Conservation (phyloP, 2,797 vertebrate genomes). For the Gadopsis marmoratus region DNA sequence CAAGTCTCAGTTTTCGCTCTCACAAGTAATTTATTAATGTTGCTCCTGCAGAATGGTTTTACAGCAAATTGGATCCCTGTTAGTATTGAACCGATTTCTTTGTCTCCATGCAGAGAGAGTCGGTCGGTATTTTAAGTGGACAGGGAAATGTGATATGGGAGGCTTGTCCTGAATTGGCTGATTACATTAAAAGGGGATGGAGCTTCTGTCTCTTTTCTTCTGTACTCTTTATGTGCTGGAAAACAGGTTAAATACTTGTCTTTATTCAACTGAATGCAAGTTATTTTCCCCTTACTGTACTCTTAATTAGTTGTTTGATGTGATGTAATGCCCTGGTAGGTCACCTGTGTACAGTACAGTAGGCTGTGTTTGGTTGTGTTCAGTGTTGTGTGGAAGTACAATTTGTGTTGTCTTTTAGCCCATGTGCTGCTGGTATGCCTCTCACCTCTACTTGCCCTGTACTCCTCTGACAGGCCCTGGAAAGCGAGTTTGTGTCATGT, state of each 20-base stretch:
- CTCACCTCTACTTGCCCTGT: conserved; percentile 82
- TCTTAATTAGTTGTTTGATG: conserved; percentile 5
- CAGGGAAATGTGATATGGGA: conserved; percentile 48
- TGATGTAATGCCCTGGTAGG: conserved; percentile 8
- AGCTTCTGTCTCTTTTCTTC: conserved; percentile 13
- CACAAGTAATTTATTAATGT: conserved; percentile 57
- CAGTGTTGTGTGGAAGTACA: conserved; percentile 39
- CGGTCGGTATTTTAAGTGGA: conserved; percentile 44
- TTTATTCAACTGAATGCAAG: not conserved
- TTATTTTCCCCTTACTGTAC: conserved; percentile 1
- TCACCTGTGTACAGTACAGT: conserved; percentile 19
- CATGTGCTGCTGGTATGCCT: conserved; percentile 46
- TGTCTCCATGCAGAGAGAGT: conserved; percentile 54
- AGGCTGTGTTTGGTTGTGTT: conserved; percentile 41
- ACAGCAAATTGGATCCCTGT: conserved; percentile 68
- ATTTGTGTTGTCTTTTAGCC: conserved; percentile 58
- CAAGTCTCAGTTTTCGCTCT: conserved; percentile 42
- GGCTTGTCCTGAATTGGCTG: conserved; percentile 16
- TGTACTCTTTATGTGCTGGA: conserved; percentile 9
- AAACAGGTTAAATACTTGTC: conserved; percentile 11
- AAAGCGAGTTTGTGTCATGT: conserved; percentile 99
- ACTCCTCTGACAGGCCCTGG: conserved; percentile 91
- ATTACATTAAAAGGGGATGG: conserved; percentile 23
- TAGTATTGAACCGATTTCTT: conserved; percentile 62
- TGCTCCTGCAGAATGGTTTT: conserved; percentile 51